phyloP scores from a whole-genome alignment of 23 tunicate species.

The Aplidium turbinatum region DNA sequence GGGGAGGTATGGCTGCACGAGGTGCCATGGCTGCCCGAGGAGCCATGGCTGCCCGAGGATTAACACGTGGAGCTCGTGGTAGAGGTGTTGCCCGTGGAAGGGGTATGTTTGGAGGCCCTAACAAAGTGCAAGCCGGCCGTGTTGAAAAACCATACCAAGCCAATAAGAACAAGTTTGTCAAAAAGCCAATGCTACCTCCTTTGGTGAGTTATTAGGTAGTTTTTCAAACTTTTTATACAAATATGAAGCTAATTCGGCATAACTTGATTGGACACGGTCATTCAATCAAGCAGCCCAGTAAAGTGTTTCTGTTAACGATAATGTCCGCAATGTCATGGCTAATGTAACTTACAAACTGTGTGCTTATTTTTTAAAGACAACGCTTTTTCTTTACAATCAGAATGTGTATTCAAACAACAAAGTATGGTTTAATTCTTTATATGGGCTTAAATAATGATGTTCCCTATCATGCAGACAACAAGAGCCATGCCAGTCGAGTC shows the following conservation, averaged over 20 bases:
- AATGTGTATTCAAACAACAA: too few species aligned
- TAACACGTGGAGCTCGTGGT: slow-evolving; percentile 17
- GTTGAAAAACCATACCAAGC: slow-evolving; percentile 15
- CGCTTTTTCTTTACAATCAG: too few species aligned
- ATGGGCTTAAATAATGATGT: neutral
- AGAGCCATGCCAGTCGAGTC: slow-evolving; percentile 27
- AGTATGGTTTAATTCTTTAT: too few species aligned
- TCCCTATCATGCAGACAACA: slow-evolving; percentile 2
- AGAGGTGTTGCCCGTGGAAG: slow-evolving; percentile 1
- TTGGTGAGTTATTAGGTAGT: slow-evolving; percentile 13
- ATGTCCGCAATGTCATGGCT: too few species aligned
- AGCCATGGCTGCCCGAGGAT: neutral
- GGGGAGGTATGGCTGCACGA: slow-evolving; percentile 7
- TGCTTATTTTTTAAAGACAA: too few species aligned
- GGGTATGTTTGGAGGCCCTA: slow-evolving; percentile 3
- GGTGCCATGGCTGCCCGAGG: neutral
- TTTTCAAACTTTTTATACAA: too few species aligned
- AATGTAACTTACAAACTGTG: too few species aligned
- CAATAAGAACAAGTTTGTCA: slow-evolving; percentile 3
- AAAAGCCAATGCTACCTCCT: slow-evolving; percentile 32
- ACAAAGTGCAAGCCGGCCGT: slow-evolving; percentile 31
- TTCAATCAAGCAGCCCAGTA: too few species aligned
- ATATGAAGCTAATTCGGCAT: too few species aligned
- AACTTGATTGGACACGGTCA: too few species aligned
- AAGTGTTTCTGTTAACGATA: too few species aligned